phyloP scores from a whole-genome alignment of 37 sponge, comb jelly and placozoan genomes.

The Haliclona indistincta region DNA sequence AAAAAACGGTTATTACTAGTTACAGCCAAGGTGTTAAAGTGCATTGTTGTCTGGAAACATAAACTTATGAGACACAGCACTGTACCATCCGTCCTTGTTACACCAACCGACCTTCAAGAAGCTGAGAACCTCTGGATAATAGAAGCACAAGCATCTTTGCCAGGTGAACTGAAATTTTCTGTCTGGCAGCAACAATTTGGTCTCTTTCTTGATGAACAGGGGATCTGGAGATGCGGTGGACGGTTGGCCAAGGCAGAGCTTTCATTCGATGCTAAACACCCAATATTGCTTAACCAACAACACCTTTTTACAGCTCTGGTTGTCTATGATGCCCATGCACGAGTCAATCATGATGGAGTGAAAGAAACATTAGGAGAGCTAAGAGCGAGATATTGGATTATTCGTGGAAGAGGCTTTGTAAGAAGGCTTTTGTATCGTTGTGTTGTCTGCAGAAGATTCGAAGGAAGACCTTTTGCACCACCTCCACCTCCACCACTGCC shows the following conservation, averaged over 20 bases:
- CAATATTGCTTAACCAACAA: not conserved
- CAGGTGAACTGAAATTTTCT: constrained; percentile 6
- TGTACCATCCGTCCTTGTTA: not conserved
- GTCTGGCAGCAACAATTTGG: constrained; percentile 22
- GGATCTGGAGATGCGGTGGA: constrained; percentile 17
- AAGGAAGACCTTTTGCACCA: constrained; percentile 4
- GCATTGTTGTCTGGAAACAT: not conserved
- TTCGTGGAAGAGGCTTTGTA: constrained; percentile 24
- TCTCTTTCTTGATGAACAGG: constrained; percentile 21
- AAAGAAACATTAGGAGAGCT: constrained; percentile 25
- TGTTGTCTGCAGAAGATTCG: constrained; percentile 27
- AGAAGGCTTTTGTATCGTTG: constrained; percentile 5
- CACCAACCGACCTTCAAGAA: not conserved
- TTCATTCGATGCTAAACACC: constrained; percentile 12
- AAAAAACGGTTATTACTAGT: not conserved
- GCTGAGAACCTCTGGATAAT: constrained; percentile 19
- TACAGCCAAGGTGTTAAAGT: constrained; percentile 12
- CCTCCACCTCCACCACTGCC: constrained; percentile 38
- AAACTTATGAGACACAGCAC: not conserved
- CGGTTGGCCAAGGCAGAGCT: constrained; percentile 24
- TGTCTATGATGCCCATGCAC: not conserved
- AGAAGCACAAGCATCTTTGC: constrained; percentile 5
- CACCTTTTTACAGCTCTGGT: constrained; percentile 10
- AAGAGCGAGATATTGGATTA: constrained; percentile 26
- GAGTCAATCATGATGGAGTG: constrained; percentile 20